Base-by-base conservation (phyloP, 1,140 invertebrate species). In the Mamestra configurata region DNA sequence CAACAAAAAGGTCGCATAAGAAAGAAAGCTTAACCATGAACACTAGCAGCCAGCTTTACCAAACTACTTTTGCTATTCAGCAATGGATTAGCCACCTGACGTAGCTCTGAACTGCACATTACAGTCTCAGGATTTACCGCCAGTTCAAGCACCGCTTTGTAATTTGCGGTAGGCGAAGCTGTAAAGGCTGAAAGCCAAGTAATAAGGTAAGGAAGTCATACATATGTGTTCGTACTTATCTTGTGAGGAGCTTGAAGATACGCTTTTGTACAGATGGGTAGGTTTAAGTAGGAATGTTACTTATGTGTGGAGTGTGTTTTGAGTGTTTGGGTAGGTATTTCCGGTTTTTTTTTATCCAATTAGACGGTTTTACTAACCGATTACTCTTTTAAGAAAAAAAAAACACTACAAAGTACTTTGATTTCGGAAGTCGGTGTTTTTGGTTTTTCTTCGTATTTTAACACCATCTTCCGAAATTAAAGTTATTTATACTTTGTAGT, bases 141-240 rank as follows among this genome's bases (percentile, higher is more conserved):
- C 18, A 43, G 37, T 43, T 70, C 66, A 70, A 70, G 66, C 22
- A 49, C 22, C 66, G 66, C 66, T 70, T 70, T 70, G 66, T 70
- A 70, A 70, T 70, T 70, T 70, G 66, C 40, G 40, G 61, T 66
- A 22, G 27, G 66, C 40, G 8, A 46, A 43, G 22, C 40, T 46
- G 20, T 49, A 46, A 68, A 70, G 20, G 40, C 37, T 43, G 40
- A 70, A 70, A 70, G 66, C 61, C n/a, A 11, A 8, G 61, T 66
- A 70, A 70, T 43, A 70, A 70, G 66, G 40, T 27, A 46, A 46
- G 40, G 40, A 70, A 70, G 61, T 66, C 35, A 40, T 40, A 40
- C n/a, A 4, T 40, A 40, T 22, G 11, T 18, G 59, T 37, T 18
- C 31, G 13, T 35, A 61, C 57, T 18, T 61, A 61, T 11, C 20